phyloP scores from a whole-genome alignment of 2,888 invertebrate species.

The Lepetodrilus schrolli region DNA sequence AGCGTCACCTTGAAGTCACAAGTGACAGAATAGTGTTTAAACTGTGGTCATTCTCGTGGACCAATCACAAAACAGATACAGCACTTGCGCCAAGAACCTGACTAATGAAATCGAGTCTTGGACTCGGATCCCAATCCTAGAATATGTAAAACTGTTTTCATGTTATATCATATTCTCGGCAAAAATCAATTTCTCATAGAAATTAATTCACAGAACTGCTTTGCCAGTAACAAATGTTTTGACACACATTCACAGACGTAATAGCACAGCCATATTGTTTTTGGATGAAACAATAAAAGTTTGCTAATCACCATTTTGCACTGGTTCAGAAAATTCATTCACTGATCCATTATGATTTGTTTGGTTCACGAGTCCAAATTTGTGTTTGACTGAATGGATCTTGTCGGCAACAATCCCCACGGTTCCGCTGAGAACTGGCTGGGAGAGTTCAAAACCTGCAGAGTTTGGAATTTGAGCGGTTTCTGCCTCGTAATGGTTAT shows the following conservation, averaged over 20 bases:
- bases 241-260: conserved; percentile 3
- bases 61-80: conserved; percentile 20
- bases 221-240: neutral
- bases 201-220: conserved; percentile 20
- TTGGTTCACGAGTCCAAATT: no score
- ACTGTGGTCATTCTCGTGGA: neutral
- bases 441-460: neutral
- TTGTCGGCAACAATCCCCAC: neutral
- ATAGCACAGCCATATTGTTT: conserved; percentile 8
- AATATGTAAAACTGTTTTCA: neutral
- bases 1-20: conserved; percentile 2
- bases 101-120: conserved; percentile 18
- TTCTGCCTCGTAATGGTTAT: neutral
- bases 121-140: no score
- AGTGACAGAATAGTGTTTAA: conserved; percentile 14
- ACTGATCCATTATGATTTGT: neutral
- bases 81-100: conserved; percentile 13
- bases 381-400: neutral
- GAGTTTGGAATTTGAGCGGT: conserved; percentile 6
- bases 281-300: neutral
- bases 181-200: neutral
- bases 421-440: neutral
- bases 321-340: neutral
- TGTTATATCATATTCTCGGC: conserved; percentile 6
- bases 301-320: conserved; percentile 15